Percentiles rank a stretch among this genome's conserved stretches.
These are phyloP conservation scores for Oreochromis tanganicae DNA, from an alignment of 2,113 vertebrate species.

Conservation along the genomic window DNA sequence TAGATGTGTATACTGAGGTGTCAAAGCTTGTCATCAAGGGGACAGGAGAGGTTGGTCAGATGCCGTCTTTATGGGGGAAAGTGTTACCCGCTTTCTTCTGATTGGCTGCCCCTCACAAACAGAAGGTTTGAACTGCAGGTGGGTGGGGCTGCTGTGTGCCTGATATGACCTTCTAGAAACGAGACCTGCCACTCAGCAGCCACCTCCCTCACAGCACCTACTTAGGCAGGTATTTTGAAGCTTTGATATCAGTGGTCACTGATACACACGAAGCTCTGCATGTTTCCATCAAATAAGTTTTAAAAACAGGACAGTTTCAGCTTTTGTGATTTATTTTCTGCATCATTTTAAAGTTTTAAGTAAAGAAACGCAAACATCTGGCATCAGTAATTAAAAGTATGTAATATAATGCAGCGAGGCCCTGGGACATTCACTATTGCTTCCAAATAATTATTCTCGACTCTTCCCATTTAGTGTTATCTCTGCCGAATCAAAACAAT, in stretches of 20 bases:
- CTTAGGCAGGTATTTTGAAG: background rate
- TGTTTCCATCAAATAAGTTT: background rate
- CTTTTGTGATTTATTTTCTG: background rate
- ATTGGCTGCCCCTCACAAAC: background rate
- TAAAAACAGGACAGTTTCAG: background rate
- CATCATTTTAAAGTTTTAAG: background rate
- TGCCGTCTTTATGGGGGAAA: background rate
- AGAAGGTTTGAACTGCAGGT: background rate
- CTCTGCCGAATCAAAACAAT: accelerated
- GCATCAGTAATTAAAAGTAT: background rate
- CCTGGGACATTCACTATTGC: background rate
- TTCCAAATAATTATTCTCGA: background rate
- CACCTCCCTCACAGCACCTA: background rate
- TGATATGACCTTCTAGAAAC: background rate
- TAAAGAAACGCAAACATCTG: background rate
- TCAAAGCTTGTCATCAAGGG: background rate
- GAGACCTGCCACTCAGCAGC: background rate
- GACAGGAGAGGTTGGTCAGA: background rate
- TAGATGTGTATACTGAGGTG: accelerated
- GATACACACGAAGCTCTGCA: background rate
- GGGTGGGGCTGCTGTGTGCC: background rate
- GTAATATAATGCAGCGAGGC: background rate
- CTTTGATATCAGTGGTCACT: background rate
- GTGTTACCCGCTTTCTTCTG: accelerated
- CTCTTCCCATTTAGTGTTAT: background rate